Base-by-base conservation (phyloP, 2,888 invertebrate genomes). In the Geotrupes spiniger region DNA sequence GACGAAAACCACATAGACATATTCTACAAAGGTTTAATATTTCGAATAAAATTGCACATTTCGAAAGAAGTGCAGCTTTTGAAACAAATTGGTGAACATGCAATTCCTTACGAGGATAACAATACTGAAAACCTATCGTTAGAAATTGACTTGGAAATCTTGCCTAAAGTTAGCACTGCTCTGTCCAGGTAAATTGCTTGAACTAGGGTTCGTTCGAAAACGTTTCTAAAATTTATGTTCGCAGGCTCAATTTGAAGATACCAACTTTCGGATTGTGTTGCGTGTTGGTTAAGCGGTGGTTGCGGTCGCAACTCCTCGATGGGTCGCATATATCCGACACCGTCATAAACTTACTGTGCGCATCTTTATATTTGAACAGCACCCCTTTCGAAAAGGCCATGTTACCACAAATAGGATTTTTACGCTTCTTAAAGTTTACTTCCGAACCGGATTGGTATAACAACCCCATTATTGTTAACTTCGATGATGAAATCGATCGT, bases 261-360 rank as follows among this genome's bases (percentile, higher is more conserved):
- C 79, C 85, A 0, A 81, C 88, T 0, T 95, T 82, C 71, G 92
- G 93, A 0, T 80, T 85, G 0, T 80, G 89, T 0, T 85, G 84
- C 1, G 84, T 92, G 50, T 76, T 97, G 29, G 82, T 89, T 6
- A 92, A 93, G 70, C 83, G 95, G 31, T 98, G 96, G 96, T 67
- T 96, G 0, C 79, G 85, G 0, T 72, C 87, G 0, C 95, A 97
- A 57, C 73, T 96, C 43, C 75, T 90, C 2, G 84, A 89, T 47
- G 70, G 79, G 2, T 77, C 73, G 0, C 82, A 87, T 52, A 80
- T 92, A 68, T 84, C 91, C 0, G 75, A 81, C 49, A 71, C 82
- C 3, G 83, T 83, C n/a, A 77, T 89, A 0, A 92, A 96, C 66
- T 74, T 98, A 21, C 67, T 97, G 9, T 81, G 87, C 15, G 93